These are phyloP conservation scores for Dione juno DNA, from an alignment of 2,888 invertebrate species.

Conservation along the genomic window DNA sequence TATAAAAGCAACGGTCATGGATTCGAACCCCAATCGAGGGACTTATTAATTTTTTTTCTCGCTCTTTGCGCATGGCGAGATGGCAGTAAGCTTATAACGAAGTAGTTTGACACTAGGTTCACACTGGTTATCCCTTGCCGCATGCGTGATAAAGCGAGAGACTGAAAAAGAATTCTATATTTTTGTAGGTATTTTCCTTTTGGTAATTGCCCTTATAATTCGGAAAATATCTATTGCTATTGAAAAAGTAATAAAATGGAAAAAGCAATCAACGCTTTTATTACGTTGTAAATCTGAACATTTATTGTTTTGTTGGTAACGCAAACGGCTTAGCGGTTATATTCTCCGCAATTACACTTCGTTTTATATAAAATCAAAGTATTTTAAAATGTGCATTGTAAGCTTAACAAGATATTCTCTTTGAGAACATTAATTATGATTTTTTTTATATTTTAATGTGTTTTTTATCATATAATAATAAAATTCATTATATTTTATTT, in stretches of 20 bases:
- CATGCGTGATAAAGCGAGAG: too few species aligned
- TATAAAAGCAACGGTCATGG: too few species aligned
- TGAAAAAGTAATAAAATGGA: conserved; percentile 39
- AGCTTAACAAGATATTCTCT: not conserved
- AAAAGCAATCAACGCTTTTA: conserved; percentile 41
- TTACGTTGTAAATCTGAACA: conserved; percentile 42
- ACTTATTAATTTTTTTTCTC: too few species aligned
- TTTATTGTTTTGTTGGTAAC: conserved; percentile 43
- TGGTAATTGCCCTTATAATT: conserved; percentile 23
- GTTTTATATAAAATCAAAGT: conserved; percentile 33
- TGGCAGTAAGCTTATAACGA: too few species aligned
- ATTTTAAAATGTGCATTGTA: conserved; percentile 15
- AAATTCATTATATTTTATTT: not conserved
- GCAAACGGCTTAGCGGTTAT: conserved; percentile 38
- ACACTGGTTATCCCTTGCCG: too few species aligned
- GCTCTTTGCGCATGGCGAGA: too few species aligned
- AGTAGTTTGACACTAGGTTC: too few species aligned
- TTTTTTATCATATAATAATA: not conserved
- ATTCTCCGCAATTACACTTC: conserved; percentile 39
- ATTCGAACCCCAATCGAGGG: too few species aligned
- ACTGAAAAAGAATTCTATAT: not conserved
- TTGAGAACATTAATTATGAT: not conserved
- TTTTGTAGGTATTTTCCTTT: not conserved
- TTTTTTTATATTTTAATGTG: not conserved
- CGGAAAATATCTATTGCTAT: conserved; percentile 33